Evolutionary conservation across 92 coral and sea anemone species (phyloP), one percentile per base, ranked within the genome.

Genomic region (Phenganax stokvisi): DNA sequence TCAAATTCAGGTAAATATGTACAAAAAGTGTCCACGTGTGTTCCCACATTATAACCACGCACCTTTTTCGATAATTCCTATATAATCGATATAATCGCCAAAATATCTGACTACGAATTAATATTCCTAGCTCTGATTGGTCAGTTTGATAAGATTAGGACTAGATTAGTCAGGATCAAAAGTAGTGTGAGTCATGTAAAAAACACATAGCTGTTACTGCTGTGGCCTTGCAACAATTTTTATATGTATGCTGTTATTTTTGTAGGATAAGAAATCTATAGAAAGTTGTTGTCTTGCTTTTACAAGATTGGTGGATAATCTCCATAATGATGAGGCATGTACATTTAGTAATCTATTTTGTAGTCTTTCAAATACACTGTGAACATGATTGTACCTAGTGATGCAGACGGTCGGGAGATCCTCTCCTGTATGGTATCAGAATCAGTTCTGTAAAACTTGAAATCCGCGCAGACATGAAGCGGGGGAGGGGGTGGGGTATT

Each of bases 231-330:
- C 47, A 37, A 5, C 47, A 37, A 5, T 37, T 37, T 0, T 1
- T 37, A 37, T 37, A 37, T 37, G 47, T 64, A 64, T 57, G 53
- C 52, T 58, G 9, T 17, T 67, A 66, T 76, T 16, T 85, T 58
- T 84, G 13, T 56, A 96, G 99, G 99, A 96, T 82, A 96, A 96
- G 66, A 96, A 96, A 83, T 92, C 97, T 57, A 97, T 96, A 16
- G 97, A 96, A 73, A 96, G 99, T 65, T 96, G 99, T 75, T 96
- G 97, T 86, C 87, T 96, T 77, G 99, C 97, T n/a, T 96, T 96
- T 78, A 84, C 99, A 54, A 85, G 99, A 78, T 92, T 96, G 17
- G 99, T 96, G 67, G 99, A 96, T 74, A 92, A 89, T 75, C 92
- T 96, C 80, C 99, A 96, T 80, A 88, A 87, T 62, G 94, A 92